Base-by-base conservation (phyloP, 2,888 invertebrate genomes). In the Emmelina monodactyla region DNA sequence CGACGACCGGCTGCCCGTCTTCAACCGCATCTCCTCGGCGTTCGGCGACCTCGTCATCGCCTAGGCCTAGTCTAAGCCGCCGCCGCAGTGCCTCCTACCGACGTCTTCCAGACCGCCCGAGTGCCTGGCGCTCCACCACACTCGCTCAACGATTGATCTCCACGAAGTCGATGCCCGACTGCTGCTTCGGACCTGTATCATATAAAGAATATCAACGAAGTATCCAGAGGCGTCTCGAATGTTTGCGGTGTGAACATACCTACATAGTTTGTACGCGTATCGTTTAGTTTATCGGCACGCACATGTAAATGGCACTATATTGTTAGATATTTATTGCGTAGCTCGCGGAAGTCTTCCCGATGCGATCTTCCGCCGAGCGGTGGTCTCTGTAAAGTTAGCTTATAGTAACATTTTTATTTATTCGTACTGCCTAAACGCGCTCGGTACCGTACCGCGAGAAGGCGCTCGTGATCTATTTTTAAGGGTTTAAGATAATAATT, bases 1-100 rank as follows among this genome's bases (percentile, higher is more conserved):
- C 40, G 86, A 86, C 42, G 84, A 86, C 33, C 82, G 92, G 51
- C 83, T 92, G 62, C 92, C 92, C 30, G 91, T 92, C 22, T 92
- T 92, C 82, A 78, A 76, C 58, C 75, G 78, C 44, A 67, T 79
- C 43, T 65, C 76, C 35, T 70, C 72, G 39, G 78, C 76, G 42
- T 73, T 79, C 55, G 76, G 76, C 45, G 78, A 78, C 53, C 78
- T 79, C 56, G 61, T 78, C 51, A 75, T 78, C 60, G 78, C 71
- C 65, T 78, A 72, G 56, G 46, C 66, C n/a, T 73, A 75, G 75
- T 69, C 70, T 71, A 71, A 69, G 68, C 72, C 65, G 66, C 69
- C 72, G 68, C 73, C 72, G 59, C 56, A 68, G 75, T 73, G 75
- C 75, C 78, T 68, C 59, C 7, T 11, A 19, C 60, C 65, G 70